Evolutionary conservation across 1,140 invertebrate species (phyloP).

Genomic region (Acromyrmex heyeri): DNA sequence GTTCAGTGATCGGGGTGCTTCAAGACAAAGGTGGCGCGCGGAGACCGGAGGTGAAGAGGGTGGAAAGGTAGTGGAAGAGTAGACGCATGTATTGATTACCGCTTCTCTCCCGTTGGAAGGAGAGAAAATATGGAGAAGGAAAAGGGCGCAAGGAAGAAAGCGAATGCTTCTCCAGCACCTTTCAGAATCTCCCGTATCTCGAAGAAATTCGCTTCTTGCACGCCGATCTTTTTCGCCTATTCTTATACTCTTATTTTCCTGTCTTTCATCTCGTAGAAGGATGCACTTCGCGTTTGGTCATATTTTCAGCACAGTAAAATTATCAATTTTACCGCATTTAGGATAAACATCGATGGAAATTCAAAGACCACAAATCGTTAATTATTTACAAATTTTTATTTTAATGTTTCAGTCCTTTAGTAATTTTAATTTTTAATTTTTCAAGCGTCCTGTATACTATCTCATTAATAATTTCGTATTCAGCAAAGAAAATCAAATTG

Average conservation of each 20-base stretch:
- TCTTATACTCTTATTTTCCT: constrained; percentile 28
- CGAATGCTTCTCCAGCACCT: constrained; percentile 32
- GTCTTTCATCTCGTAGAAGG: background rate
- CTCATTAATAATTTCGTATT: background rate
- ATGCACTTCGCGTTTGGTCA: constrained; percentile 6
- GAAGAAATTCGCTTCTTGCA: constrained; percentile 52
- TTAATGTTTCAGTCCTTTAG: background rate
- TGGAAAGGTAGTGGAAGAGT: constrained; percentile 58
- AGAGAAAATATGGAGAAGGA: constrained; percentile 32
- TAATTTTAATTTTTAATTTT: too few species aligned
- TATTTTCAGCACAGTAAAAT: constrained; percentile 65
- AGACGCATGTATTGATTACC: constrained; percentile 76
- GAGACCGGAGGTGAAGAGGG: constrained; percentile 39
- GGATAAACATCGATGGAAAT: constrained; percentile 17
- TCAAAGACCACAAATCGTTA: constrained; percentile 24
- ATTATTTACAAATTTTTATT: constrained; percentile 1
- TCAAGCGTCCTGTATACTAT: too few species aligned
- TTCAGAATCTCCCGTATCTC: constrained; percentile 33
- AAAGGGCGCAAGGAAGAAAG: constrained; percentile 17
- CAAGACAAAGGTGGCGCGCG: constrained; percentile 36
- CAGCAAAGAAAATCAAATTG: background rate
- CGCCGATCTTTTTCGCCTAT: constrained; percentile 2
- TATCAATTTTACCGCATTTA: constrained; percentile 60
- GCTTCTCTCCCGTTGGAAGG: constrained; percentile 27
- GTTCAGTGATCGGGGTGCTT: constrained; percentile 12